Conservation (phyloP, 1,140 invertebrate genomes). For the Liolophura sinensis region DNA sequence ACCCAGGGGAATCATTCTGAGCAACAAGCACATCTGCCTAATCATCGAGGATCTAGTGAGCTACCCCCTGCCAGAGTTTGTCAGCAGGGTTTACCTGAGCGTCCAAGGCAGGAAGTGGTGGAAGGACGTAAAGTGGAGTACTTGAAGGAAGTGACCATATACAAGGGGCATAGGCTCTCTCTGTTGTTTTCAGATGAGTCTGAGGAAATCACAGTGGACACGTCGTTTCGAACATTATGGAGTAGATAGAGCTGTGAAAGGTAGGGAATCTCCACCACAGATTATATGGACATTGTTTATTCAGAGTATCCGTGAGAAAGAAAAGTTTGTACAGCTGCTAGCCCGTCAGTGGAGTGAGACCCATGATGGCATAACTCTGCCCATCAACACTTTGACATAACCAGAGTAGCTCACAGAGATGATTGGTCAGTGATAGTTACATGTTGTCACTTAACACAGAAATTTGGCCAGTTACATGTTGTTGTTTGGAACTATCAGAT, state of each 20-base stretch:
- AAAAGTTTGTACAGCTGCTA: slow-evolving; percentile 44
- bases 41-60: slow-evolving; percentile 49
- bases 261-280: slow-evolving; percentile 35
- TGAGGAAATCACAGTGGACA: slow-evolving; percentile 49
- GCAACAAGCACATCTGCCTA: slow-evolving; percentile 42
- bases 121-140: slow-evolving; percentile 45
- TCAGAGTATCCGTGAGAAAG: slow-evolving; percentile 42
- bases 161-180: slow-evolving; percentile 19
- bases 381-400: not conserved
- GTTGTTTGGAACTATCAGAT: too few species aligned
- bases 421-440: too few species aligned
- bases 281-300: slow-evolving; percentile 35
- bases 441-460: too few species aligned
- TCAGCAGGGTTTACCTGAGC: slow-evolving; percentile 43
- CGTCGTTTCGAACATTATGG: slow-evolving; percentile 45
- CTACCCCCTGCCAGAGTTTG: slow-evolving; percentile 56
- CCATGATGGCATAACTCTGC: slow-evolving; percentile 17
- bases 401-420: too few species aligned
- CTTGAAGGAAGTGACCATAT: slow-evolving; percentile 39
- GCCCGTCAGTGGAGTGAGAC: slow-evolving; percentile 47
- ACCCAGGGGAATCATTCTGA: slow-evolving; percentile 47
- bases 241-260: slow-evolving; percentile 19
- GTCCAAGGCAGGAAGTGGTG: slow-evolving; percentile 38
- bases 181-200: slow-evolving; percentile 50
- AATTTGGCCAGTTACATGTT: too few species aligned